Base-by-base conservation (phyloP, 2,113 vertebrate genomes). In the Brienomyrus longianalis region DNA sequence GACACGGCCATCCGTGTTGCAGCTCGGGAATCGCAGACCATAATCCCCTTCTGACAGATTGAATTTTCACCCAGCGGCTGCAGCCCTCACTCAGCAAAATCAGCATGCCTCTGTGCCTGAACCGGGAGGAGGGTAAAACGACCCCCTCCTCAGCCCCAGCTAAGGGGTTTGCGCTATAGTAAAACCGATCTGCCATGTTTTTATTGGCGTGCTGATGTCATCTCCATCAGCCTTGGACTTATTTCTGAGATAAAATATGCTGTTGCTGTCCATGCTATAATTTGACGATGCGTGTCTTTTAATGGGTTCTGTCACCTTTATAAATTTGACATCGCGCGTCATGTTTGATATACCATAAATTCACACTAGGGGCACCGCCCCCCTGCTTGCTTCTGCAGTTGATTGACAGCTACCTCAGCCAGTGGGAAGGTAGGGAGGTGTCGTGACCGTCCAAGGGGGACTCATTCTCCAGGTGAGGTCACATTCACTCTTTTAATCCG, bases 371-470 rank as follows among this genome's bases (percentile, higher is more conserved):
- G 74, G 35, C 74, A 19, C 35, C 1, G 6, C 6, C 66, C 31
- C 27, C 70, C 31, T 7, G 35, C 5, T 35, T 39, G 70, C 31
- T 39, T 39, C 35, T 80, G 1, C 17, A 43, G 74, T 80, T 98
- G 45, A 99, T 99, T 91, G 98, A 98, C 95, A 99, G 97, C 94
- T 98, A 98, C 94, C 95, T 99, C 92, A 99, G 97, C 92, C 96
- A 98, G 83, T 99, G 98, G 98, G 98, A 45, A 98, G 98, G 9
- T 98, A 99, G 94, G 98, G 98, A 27, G 96, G 96, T 92, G 98
- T 98, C 95, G 98, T 98, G 98, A 91, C 97, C 0, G 98, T 17
- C 98, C 95, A 98, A 99, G 92, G 94, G 97, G 89, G 98, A 98
- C 47, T 98, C 97, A 90, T 97, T 97, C 66, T 94, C 98, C 15